Percentiles rank a stretch among this genome's conserved stretches.
phyloP scores from a whole-genome alignment of 2,888 invertebrate genomes.

The Copidosoma aretas region DNA sequence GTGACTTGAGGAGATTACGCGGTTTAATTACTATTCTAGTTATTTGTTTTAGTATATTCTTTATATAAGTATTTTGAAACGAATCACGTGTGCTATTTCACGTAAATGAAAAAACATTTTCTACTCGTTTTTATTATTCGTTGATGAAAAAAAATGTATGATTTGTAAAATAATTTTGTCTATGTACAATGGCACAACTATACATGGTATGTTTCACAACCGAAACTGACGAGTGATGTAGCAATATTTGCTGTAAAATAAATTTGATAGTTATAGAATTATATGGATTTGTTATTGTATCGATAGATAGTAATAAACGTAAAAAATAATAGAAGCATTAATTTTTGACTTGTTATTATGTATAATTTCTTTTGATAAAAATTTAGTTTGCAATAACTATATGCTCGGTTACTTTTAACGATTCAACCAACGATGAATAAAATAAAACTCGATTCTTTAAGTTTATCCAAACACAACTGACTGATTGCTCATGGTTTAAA shows the following conservation, averaged over 20 bases:
- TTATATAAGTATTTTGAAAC: too few species aligned
- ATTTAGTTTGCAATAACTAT: neutral
- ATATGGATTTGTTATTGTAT: neutral
- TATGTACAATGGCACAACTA: neutral
- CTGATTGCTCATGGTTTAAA: too few species aligned
- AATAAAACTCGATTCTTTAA: too few species aligned
- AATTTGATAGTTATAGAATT: neutral
- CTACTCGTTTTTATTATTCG: too few species aligned
- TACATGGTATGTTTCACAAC: conserved; percentile 13
- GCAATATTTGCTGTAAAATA: conserved; percentile 22
- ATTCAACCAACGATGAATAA: too few species aligned
- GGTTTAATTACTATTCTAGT: too few species aligned
- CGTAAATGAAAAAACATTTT: too few species aligned
- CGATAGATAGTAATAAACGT: neutral
- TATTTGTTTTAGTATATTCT: too few species aligned
- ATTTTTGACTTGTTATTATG: too few species aligned
- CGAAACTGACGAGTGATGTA: neutral
- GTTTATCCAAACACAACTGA: too few species aligned
- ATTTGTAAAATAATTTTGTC: conserved; percentile 14
- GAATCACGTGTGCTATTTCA: too few species aligned
- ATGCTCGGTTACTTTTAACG: neutral
- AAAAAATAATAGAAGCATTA: neutral
- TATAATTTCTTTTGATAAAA: neutral
- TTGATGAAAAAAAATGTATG: neutral
- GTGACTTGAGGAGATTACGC: too few species aligned